These are phyloP conservation scores for Tyria jacobaeae DNA, from an alignment of 2,888 invertebrate species.

Conservation along the genomic window DNA sequence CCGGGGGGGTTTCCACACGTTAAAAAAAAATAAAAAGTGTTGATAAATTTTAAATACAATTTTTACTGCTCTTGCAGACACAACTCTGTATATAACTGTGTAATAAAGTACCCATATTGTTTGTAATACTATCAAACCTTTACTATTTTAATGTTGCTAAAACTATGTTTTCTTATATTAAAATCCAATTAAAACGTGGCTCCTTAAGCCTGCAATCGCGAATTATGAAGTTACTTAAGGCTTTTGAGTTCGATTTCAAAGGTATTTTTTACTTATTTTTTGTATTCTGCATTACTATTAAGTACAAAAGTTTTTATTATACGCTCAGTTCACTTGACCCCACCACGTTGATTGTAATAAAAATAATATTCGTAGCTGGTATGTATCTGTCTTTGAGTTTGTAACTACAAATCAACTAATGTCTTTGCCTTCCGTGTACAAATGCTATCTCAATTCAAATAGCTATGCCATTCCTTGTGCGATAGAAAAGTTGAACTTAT, in stretches of 20 bases:
- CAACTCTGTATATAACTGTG: not conserved
- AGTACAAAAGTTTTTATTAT: not conserved
- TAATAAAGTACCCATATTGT: not conserved
- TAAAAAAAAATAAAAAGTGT: too few species aligned
- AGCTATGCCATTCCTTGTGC: too few species aligned
- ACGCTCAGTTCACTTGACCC: not conserved
- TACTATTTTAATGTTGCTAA: not conserved
- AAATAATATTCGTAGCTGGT: not conserved
- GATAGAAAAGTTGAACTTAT: too few species aligned
- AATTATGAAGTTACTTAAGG: not conserved
- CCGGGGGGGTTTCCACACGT: too few species aligned
- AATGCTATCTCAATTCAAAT: too few species aligned
- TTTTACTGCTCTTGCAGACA: not conserved
- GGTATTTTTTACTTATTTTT: constrained; percentile 1
- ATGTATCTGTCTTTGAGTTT: too few species aligned
- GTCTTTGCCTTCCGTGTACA: too few species aligned
- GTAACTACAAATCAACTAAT: too few species aligned
- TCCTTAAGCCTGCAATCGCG: not conserved
- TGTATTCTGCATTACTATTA: not conserved
- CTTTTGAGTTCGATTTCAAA: constrained; percentile 4
- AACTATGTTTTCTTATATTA: constrained; percentile 17
- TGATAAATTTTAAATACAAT: not conserved
- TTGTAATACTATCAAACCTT: not conserved
- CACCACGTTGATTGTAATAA: not conserved
- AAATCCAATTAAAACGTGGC: constrained; percentile 19